Evolutionary conservation across 1,140 invertebrate genomes (phyloP), one percentile per base, ranked within the genome.

Genomic region (Oncopodura yosiiana): DNA sequence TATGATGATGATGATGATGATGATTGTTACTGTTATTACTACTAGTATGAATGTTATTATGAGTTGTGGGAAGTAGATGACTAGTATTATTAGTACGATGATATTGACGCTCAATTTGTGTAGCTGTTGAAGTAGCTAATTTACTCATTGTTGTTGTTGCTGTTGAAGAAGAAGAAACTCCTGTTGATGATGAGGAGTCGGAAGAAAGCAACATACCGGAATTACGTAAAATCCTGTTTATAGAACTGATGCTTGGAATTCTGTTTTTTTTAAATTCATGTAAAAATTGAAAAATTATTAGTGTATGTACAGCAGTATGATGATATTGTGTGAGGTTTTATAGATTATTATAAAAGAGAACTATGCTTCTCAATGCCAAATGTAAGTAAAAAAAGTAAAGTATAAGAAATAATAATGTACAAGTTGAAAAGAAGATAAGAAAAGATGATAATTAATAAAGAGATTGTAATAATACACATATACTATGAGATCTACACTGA

Each of bases 191-290:
- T 6, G 32, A 8, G 32, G 48, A 24, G 32, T 56, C 58, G 16
- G 46, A 44, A 11, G 58, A 48, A 16, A 34, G 75, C 74, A 45
- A 78, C 77, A 46, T 80, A 3, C 84, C 83, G 48, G 84, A 84
- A 69, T 93, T 92, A 43, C 91, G 77, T 27, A 95, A 78, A 65
- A 96, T 95, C 57, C 92, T 76, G 73, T 95, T 95, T 41, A 95
- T 93, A 9, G 90, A 94, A 51, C 88, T 92, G 36, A 95, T 91
- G 30, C 88, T 92, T 1, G 92, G 90, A 59, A 94, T 86, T 36
- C 61, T 63, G 32, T n/a, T n/a, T n/a, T n/a, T n/a, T n/a, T n/a
- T n/a, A n/a, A n/a, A n/a, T n/a, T n/a, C n/a, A n/a, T n/a, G n/a
- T n/a, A n/a, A n/a, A n/a, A n/a, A n/a, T n/a, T n/a, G n/a, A n/a